Base-by-base conservation (phyloP, 2,797 vertebrate genomes). In the Sebastes steindachneri region DNA sequence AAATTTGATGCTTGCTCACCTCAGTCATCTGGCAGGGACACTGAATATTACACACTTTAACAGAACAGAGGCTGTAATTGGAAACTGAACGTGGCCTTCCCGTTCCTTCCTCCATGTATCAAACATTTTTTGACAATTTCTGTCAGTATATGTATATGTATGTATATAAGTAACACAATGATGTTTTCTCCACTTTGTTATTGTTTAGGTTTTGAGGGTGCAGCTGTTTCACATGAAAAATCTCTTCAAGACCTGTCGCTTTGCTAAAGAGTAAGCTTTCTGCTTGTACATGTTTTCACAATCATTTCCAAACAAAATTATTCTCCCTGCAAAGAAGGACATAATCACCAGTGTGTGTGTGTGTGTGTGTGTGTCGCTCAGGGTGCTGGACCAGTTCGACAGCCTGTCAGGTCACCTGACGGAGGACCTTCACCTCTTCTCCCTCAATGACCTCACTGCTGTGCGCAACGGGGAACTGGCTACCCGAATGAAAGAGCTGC, bases 151-250 rank as follows among this genome's bases (percentile, higher is more conserved):
- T 23, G 0, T 53, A 3, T 31, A 31, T 37, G 33, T 35, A 35
- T 35, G 33, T 35, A 35, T 35, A 35, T 4, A 35, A 33, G 9
- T 84, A 45, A 75, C 31, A 2, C 4, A n/a, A 14, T 45, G 2
- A n/a, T 19, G 26, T 2, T 73, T 21, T 37, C 66, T 70, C 9
- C 10, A 8, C 14, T 31, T 58, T 75, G 4, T 86, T 51, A 1
- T 64, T 69, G 5, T 87, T 76, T 65, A 99, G 99, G 95, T 98
- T 72, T 89, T 99, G 53, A 96, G 99, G 77, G 90, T 97, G 85
- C 97, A 98, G 91, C 94, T 99, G 55, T 97, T 96, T 87, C 98
- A 98, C 91, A 98, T 99, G 97, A 99, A 99, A 95, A 99, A 97
- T 87, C 97, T 99, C 93, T 97, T 99, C 86, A 99, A 97, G 94